Conservation (phyloP, 2,888 invertebrate species). For the Monochamus alternatus region DNA sequence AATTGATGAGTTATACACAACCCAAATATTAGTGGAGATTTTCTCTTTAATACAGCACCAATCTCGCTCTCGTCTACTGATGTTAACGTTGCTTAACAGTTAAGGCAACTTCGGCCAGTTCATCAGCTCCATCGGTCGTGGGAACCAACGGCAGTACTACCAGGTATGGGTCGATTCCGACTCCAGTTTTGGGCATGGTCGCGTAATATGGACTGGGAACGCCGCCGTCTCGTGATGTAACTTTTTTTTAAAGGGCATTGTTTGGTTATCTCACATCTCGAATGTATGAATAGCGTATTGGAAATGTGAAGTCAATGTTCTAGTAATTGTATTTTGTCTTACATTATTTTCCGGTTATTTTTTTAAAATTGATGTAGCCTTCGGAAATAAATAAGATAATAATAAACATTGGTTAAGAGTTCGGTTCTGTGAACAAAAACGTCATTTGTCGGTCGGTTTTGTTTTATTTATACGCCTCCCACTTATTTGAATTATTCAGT, state of each 20-base stretch:
- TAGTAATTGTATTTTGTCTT: neutral
- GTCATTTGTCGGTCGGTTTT: constrained; percentile 31
- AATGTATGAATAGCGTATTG: neutral
- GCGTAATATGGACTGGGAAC: constrained; percentile 9
- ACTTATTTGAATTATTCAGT: constrained; percentile 24
- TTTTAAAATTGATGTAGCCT: too few species aligned
- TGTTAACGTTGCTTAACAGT: constrained; percentile 12
- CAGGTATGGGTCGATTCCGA: constrained; percentile 16
- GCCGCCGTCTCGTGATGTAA: neutral
- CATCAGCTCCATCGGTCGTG: constrained; percentile 10
- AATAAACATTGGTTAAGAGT: too few species aligned
- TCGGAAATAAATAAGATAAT: too few species aligned
- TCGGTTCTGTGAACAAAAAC: neutral
- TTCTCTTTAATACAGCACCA: too few species aligned
- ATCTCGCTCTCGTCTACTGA: too few species aligned
- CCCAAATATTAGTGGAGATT: too few species aligned
- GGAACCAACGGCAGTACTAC: constrained; percentile 21
- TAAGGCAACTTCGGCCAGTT: neutral
- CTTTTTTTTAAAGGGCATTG: constrained; percentile 1
- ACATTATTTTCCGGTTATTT: too few species aligned
- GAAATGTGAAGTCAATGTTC: neutral
- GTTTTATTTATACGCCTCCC: constrained; percentile 35
- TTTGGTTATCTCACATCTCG: constrained; percentile 6
- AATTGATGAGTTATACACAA: too few species aligned
- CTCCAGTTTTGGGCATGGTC: constrained; percentile 11